phyloP scores from a whole-genome alignment of 2,797 vertebrate genomes.

The Micromesistius poutassou region DNA sequence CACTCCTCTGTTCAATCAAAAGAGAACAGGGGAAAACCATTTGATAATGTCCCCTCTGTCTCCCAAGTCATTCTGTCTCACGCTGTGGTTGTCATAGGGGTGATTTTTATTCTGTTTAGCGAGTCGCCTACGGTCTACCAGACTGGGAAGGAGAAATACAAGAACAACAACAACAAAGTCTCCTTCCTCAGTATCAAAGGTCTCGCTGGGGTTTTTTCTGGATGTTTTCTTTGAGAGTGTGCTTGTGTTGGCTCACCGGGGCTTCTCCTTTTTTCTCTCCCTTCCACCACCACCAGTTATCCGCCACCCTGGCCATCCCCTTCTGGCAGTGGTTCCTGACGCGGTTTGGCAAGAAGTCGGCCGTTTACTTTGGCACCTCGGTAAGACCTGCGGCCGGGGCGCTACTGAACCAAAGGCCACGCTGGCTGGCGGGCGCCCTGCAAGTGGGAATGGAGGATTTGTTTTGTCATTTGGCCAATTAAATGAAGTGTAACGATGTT shows the following conservation, averaged over 20 bases:
- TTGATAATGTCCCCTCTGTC: not conserved
- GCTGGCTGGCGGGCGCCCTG: not conserved
- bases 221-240: not conserved
- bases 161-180: too few relatives aligned
- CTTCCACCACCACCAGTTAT: conserved; percentile 68
- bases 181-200: not conserved
- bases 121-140: not conserved
- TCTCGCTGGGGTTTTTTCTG: not conserved
- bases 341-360: conserved; percentile 91
- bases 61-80: not conserved
- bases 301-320: conserved; percentile 89
- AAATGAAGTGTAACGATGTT: not conserved
- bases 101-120: not conserved
- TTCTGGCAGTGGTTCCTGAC: conserved; percentile 99
- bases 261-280: not conserved
- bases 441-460: not conserved
- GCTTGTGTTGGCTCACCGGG: not conserved
- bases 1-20: not conserved
- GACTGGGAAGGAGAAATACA: too few relatives aligned
- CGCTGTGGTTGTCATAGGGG: not conserved
- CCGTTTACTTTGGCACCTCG: conserved; percentile 85
- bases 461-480: not conserved
- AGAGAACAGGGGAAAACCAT: not conserved
- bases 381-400: conserved; percentile 70
- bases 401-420: not conserved